A percentile compares a stretch with the other conserved stretches of the same genome.
phyloP scores from a whole-genome alignment of 2,797 vertebrate genomes.

The Alfaro cultratus region DNA sequence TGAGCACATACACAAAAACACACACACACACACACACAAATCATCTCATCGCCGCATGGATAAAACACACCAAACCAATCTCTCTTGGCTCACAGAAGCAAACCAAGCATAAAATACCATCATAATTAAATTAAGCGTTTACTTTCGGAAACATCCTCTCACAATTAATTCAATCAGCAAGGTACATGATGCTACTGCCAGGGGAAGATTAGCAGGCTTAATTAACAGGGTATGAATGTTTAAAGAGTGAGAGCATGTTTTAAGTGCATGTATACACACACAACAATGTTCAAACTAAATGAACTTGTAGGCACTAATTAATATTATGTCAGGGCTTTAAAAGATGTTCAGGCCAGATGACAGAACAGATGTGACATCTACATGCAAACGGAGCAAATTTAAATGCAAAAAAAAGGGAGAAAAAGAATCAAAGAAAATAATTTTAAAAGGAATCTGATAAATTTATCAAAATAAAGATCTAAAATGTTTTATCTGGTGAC shows the following conservation, averaged over 20 bases:
- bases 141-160: slow-evolving; percentile 96
- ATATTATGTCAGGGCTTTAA: slow-evolving; percentile 91
- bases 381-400: slow-evolving; percentile 72
- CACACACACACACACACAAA: slow-evolving; percentile 66
- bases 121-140: slow-evolving; percentile 99
- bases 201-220: slow-evolving; percentile 98
- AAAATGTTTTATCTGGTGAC: background rate
- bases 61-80: slow-evolving; percentile 81
- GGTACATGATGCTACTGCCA: slow-evolving; percentile 98
- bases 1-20: slow-evolving; percentile 36
- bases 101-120: slow-evolving; percentile 98
- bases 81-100: slow-evolving; percentile 87
- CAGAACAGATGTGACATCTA: slow-evolving; percentile 84
- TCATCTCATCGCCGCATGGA: slow-evolving; percentile 87
- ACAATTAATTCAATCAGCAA: slow-evolving; percentile 99
- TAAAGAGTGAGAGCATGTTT: slow-evolving; percentile 85
- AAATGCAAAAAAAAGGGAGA: slow-evolving; percentile 14
- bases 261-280: slow-evolving; percentile 75
- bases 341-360: slow-evolving; percentile 93
- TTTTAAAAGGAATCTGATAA: background rate
- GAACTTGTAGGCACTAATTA: slow-evolving; percentile 98
- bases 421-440: background rate
- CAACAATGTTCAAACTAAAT: slow-evolving; percentile 91
- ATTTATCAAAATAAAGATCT: too few relatives aligned
- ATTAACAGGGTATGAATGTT: slow-evolving; percentile 99